These are phyloP conservation scores for Cacoxenus indagator DNA, from an alignment of 2,888 invertebrate species.

Conservation along the genomic window DNA sequence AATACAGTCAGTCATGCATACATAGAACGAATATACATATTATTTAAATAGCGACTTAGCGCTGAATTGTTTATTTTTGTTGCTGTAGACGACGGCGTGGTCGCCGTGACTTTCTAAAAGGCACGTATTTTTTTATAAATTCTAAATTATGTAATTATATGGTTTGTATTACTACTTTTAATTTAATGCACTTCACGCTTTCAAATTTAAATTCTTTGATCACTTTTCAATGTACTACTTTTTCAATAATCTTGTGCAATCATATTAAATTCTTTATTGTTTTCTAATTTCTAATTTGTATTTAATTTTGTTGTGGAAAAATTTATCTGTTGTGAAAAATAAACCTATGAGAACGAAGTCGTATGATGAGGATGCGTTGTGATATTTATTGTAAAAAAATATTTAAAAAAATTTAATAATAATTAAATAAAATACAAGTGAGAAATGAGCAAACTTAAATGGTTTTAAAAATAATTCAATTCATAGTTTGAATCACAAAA, in stretches of 20 bases:
- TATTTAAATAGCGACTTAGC: conserved; percentile 16
- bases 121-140: neutral
- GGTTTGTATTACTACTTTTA: neutral
- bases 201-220: no score
- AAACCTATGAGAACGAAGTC: conserved; percentile 42
- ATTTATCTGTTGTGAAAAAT: conserved; percentile 33
- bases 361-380: conserved; percentile 68
- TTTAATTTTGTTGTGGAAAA: no score
- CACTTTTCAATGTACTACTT: no score
- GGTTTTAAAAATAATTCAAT: conserved; percentile 26
- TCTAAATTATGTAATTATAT: neutral
- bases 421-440: conserved; percentile 38
- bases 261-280: conserved; percentile 55
- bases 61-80: neutral
- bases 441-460: conserved; percentile 33
- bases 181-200: no score
- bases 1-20: conserved; percentile 47
- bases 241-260: conserved; percentile 56
- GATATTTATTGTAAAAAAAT: conserved; percentile 67
- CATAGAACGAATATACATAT: conserved; percentile 15
- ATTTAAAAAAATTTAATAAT: conserved; percentile 51
- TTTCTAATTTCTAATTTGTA: conserved; percentile 45
- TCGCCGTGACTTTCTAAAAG: neutral
- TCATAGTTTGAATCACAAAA: conserved; percentile 28
- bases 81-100: neutral